Base-by-base conservation (phyloP, 2,888 invertebrate genomes). In the Cordilura impudica region DNA sequence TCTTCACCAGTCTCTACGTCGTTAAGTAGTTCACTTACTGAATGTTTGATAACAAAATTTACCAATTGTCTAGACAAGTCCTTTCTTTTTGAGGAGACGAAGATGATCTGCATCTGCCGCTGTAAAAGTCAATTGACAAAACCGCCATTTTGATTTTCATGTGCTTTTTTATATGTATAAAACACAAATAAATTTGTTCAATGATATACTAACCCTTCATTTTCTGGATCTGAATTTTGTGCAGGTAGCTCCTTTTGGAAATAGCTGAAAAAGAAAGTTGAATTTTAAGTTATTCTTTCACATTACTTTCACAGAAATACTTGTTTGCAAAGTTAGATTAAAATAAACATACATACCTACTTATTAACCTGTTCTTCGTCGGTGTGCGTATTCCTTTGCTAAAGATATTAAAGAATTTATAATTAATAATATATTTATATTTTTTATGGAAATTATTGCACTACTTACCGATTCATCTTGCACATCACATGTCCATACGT, bases 321-420 rank as follows among this genome's bases (percentile, higher is more conserved):
- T 56, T 56, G 39, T 56, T 56, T 56, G 56, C 56, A 56, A 56
- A 56, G 56, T 56, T 56, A 56, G 56, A 56, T 56, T 56, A 56
- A 56, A 56, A 56, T 56, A 56, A 56, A 56, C 56, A 56, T 56
- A 56, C 56, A 56, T 56, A 60, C n/a, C n/a, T n/a, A n/a, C n/a
- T n/a, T n/a, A n/a, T n/a, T n/a, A n/a, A n/a, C n/a, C n/a, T n/a
- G n/a, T n/a, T n/a, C n/a, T n/a, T n/a, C n/a, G n/a, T n/a, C n/a
- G n/a, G n/a, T n/a, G n/a, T n/a, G n/a, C n/a, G n/a, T n/a, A n/a
- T n/a, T n/a, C n/a, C n/a, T n/a, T n/a, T n/a, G n/a, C n/a, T n/a
- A n/a, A n/a, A n/a, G n/a, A n/a, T n/a, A n/a, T n/a, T n/a, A n/a
- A n/a, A n/a, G n/a, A n/a, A n/a, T n/a, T n/a, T 26, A 26, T 6